Evolutionary conservation across 2,797 vertebrate species (phyloP), one percentile per base, ranked within the genome.

Genomic region (Brachymystax lenok): DNA sequence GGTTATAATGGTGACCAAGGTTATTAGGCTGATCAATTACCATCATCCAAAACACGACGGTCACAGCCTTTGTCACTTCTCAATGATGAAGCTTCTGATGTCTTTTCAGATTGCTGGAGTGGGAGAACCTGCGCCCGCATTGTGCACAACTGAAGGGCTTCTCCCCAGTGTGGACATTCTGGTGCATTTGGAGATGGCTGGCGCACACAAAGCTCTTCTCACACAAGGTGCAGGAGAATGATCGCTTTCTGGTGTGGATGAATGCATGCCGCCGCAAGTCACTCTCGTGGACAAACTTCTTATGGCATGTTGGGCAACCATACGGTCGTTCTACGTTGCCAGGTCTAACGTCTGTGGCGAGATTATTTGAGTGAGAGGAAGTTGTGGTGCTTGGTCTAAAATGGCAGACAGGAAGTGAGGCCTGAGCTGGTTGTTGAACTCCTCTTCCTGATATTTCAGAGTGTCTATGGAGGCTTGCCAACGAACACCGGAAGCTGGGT

Each of bases 91-190:
- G 83, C 79, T 88, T 91, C 80, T 89, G 83, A 40, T 92, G 91
- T 35, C 88, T 88, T 79, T 83, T 89, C 21, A 92, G 86, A 78
- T 91, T 91, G 81, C 90, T 91, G 52, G 90, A 89, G 21, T 92
- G 90, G 74, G 89, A 89, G 79, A 92, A 91, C 61, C 80, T 78
- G 0, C 86, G 77, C 16, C 59, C 79, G 71, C 91, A 92, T 64
- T 85, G 1, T 1, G 80, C 35, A 80, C 91, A 92, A 73, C 77
- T 74, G 80, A 89, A 92, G 0, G 91, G 90, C 54, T 86, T 80
- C 82, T 89, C 91, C 0, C 91, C 90, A 0, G 91, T 92, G 86
- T 92, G 91, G 4, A 92, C 90, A 19, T 91, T 89, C 40, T 13
- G 71, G 77, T 92, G 91, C 67, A 91, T 87, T 12, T 88, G 86